These are phyloP conservation scores for Spatulosminthurus flaviceps DNA, from an alignment of 2,888 invertebrate species.

Conservation along the genomic window DNA sequence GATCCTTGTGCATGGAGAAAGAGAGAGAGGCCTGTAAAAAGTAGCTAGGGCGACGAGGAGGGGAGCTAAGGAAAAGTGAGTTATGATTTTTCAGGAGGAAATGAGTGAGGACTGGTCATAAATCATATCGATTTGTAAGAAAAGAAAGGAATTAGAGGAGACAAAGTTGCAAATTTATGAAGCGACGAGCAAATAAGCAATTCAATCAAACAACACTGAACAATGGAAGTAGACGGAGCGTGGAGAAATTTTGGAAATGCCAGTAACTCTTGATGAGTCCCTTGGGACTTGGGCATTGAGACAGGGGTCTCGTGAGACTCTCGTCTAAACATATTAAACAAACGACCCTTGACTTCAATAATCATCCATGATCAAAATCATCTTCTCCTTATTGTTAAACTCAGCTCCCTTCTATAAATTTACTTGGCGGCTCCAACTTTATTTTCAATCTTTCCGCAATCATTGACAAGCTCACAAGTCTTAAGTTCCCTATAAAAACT, in stretches of 20 bases:
- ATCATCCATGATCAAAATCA: conserved; percentile 53
- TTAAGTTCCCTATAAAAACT: not conserved
- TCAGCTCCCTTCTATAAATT: conserved; percentile 44
- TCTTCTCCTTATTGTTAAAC: conserved; percentile 51
- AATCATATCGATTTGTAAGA: conserved; percentile 52
- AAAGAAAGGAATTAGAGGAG: conserved; percentile 51
- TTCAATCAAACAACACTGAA: conserved; percentile 60
- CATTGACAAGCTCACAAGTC: conserved; percentile 45
- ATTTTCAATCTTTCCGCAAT: conserved; percentile 43
- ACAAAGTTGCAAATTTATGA: conserved; percentile 63
- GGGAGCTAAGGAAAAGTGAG: conserved; percentile 9
- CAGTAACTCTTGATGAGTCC: conserved; percentile 64
- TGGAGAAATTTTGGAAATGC: conserved; percentile 64
- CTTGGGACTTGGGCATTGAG: conserved; percentile 51
- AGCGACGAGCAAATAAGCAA: conserved; percentile 61
- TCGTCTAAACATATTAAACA: conserved; percentile 61
- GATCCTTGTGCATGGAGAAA: conserved; percentile 18
- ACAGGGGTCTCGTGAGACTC: conserved; percentile 53
- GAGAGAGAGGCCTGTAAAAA: too few species aligned
- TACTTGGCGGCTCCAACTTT: conserved; percentile 29
- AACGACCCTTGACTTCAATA: conserved; percentile 64
- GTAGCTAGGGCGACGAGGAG: not conserved
- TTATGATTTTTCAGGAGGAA: not conserved
- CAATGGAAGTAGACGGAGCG: conserved; percentile 60
- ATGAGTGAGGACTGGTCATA: conserved; percentile 34